Evolutionary conservation across 2,888 invertebrate genomes (phyloP), one percentile per base, ranked within the genome.

Genomic region (Portevinia maculata): DNA sequence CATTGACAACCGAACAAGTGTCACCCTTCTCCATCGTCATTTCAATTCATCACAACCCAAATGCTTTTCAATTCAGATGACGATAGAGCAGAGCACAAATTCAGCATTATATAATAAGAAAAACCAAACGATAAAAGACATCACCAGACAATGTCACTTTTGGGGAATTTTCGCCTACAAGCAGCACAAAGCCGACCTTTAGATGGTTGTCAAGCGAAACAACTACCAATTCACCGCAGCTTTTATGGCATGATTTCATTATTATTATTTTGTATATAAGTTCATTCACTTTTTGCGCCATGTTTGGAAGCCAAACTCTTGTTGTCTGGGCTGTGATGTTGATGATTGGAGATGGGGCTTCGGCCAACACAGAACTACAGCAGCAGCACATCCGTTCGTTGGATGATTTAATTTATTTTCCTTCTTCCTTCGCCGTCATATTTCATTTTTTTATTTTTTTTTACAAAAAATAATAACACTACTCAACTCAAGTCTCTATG

Each of bases 361-460:
- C 57, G 79, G 44, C 74, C 62, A 75, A 64, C 30, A 57, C 30
- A 57, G 24, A 7, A 39, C 50, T 8, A 46, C 53, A n/a, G 7
- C 9, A 19, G 17, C 39, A 34, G 41, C 17, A 62, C 76, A 83
- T 83, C 60, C 76, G 55, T 30, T 57, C 57, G 67, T 71, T 57
- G 55, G 76, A 76, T 67, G 76, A 71, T 67, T 83, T 73, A 62
- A 69, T 83, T 83, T 78, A 64, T 83, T 70, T 83, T 70, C 59
- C 44, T 78, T 65, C 55, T 46, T 62, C 39, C 53, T 53, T 53
- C 21, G 37, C 41, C 37, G 28, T 37, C 11, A 19, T 19, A 17
- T 44, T 44, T 50, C 65, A 34, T 59, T 15, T 11, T 52, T 50
- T 60, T 57, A 32, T 39, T 44, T 39, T 11, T 21, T 62, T 60